These are phyloP conservation scores for Autographa gamma DNA, from an alignment of 2,888 invertebrate species.

Conservation along the genomic window DNA sequence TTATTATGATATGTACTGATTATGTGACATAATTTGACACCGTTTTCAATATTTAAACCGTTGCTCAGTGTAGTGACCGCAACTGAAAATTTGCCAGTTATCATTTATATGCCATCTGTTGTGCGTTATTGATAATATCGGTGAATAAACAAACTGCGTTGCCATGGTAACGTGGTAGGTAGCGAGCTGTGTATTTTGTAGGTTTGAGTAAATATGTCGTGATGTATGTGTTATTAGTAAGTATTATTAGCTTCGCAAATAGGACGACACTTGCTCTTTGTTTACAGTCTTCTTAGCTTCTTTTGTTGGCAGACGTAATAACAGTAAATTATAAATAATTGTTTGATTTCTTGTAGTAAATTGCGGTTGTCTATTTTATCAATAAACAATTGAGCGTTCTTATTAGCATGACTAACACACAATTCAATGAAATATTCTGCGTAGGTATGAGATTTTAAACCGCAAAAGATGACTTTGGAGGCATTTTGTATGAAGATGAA, in stretches of 20 bases:
- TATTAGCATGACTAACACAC: too few species aligned
- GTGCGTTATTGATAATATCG: background rate
- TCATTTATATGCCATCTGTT: background rate
- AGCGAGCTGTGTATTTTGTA: background rate
- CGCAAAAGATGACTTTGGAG: too few species aligned
- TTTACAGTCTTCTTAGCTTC: background rate
- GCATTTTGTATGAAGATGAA: too few species aligned
- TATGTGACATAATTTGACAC: constrained; percentile 13
- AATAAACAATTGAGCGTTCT: too few species aligned
- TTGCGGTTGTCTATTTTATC: too few species aligned
- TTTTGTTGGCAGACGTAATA: background rate
- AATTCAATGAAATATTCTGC: too few species aligned
- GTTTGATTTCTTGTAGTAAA: constrained; percentile 7
- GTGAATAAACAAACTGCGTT: background rate
- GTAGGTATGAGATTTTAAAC: too few species aligned
- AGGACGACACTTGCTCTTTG: background rate
- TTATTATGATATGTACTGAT: constrained; percentile 18
- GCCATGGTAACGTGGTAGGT: background rate
- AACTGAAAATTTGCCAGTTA: constrained; percentile 20
- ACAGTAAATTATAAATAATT: background rate
- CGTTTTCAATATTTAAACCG: constrained; percentile 17
- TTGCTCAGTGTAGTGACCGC: constrained; percentile 28
- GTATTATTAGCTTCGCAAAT: background rate
- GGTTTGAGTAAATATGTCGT: background rate
- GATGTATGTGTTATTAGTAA: background rate